Evolutionary conservation across 2,797 vertebrate species (phyloP), one percentile per base, ranked within the genome.

Genomic region (Tokudaia muenninki): DNA sequence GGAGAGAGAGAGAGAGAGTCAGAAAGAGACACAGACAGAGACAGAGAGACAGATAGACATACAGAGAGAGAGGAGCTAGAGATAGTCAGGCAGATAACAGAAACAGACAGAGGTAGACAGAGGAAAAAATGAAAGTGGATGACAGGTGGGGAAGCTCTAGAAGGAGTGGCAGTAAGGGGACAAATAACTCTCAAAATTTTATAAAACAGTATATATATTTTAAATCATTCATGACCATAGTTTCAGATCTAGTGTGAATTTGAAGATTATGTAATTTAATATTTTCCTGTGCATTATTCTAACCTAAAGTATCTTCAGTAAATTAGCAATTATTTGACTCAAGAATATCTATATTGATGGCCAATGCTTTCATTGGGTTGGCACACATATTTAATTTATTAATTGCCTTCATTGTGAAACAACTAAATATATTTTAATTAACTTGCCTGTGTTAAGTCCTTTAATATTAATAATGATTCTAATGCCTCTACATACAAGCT

Each of bases 221-320:
- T 61, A n/a, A 84, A 34, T 21, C 0, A 1, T 91, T 82, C 52
- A 31, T 74, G 34, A 81, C 79, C 4, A 78, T 10, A 0, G 44
- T 81, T 29, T 90, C 63, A 87, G 34, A 44, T 61, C 21, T 59
- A 77, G 72, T 84, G 26, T 26, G 7, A 96, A 26, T 29, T 88
- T 57, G 87, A 47, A 82, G 52, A 87, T 37, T 26, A 75, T 31
- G 0, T 13, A 57, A 70, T 79, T 26, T 19, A 80, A 2, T 29
- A 70, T 91, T 82, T 84, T 59, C 29, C 34, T 83, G 14, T 79
- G n/a, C 1, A 57, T 75, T 21, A 29, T 13, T 90, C 34, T 96
- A 65, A 24, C 92, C 44, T 96, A 63, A 29, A 95, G 94, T 95
- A 74, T 57, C 81, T 26, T 1, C 41, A 89, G 65, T 41, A 63